These are phyloP conservation scores for Pelmatolapia mariae DNA, from an alignment of 2,113 vertebrate genomes.

Conservation along the genomic window DNA sequence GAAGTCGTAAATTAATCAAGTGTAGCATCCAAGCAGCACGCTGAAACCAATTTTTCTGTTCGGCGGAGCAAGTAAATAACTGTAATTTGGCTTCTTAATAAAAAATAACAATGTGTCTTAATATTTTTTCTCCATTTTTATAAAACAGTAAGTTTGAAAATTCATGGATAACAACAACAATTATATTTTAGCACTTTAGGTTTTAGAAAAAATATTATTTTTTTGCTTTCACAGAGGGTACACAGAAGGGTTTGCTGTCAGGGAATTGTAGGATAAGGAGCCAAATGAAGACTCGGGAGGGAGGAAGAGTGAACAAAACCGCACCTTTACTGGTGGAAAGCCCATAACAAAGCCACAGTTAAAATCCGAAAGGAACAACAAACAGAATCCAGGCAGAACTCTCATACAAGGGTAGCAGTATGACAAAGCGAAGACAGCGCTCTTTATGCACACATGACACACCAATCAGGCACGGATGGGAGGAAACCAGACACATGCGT, in stretches of 20 bases:
- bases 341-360: not conserved
- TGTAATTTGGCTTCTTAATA: not conserved
- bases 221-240: not conserved
- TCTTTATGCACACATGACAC: not conserved
- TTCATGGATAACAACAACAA: not conserved
- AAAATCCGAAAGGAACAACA: not conserved
- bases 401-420: not conserved
- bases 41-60: not conserved
- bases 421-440: not conserved
- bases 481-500: not conserved
- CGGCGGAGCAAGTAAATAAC: not conserved
- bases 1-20: not conserved
- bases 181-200: not conserved
- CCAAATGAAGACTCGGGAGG: not conserved
- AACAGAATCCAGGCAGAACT: not conserved
- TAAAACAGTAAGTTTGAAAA: not conserved
- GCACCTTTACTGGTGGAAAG: not conserved
- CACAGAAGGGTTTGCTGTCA: not conserved
- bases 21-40: not conserved
- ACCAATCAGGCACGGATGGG: not conserved
- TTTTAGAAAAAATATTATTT: not conserved
- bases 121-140: not conserved
- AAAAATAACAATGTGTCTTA: not conserved
- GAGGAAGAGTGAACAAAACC: not conserved
- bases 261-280: not conserved